These are phyloP conservation scores for Matsumyia berberina DNA, from an alignment of 2,888 invertebrate genomes.

Conservation along the genomic window DNA sequence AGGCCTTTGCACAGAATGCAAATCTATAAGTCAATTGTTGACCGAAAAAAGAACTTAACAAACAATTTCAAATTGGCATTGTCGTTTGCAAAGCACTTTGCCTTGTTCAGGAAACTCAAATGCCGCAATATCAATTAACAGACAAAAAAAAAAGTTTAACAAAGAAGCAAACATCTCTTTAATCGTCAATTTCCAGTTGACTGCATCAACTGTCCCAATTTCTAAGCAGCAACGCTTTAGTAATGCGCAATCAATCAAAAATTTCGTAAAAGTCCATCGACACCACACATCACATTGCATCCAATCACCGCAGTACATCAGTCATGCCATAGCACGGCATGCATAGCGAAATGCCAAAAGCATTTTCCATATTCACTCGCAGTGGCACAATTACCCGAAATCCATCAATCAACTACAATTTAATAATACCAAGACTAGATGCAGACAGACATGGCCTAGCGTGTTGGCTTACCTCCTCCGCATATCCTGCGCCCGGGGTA, in stretches of 20 bases:
- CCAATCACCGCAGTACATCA: slow-evolving; percentile 56
- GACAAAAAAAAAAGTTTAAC: too few relatives aligned
- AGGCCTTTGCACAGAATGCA: too few relatives aligned
- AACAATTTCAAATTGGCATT: too few relatives aligned
- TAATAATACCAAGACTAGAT: slow-evolving; percentile 61
- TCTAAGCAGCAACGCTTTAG: slow-evolving; percentile 38
- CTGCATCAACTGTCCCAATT: slow-evolving; percentile 46
- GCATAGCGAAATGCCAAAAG: slow-evolving; percentile 67
- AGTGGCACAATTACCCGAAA: slow-evolving; percentile 75
- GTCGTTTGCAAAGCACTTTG: too few relatives aligned
- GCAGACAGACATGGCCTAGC: slow-evolving; percentile 45
- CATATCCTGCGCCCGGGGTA: slow-evolving; percentile 26
- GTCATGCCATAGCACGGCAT: slow-evolving; percentile 56
- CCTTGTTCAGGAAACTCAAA: too few relatives aligned
- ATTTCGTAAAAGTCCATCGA: slow-evolving; percentile 73
- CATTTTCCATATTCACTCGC: slow-evolving; percentile 74
- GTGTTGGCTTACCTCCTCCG: slow-evolving; percentile 36
- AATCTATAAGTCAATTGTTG: too few relatives aligned
- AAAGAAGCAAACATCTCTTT: slow-evolving; percentile 5
- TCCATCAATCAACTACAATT: slow-evolving; percentile 74
- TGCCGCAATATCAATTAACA: too few relatives aligned
- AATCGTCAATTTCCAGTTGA: slow-evolving; percentile 26
- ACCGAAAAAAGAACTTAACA: too few relatives aligned
- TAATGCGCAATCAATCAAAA: slow-evolving; percentile 67
- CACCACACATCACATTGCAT: slow-evolving; percentile 61